phyloP scores from a whole-genome alignment of 2,113 vertebrate genomes.

The Centropus bengalensis region DNA sequence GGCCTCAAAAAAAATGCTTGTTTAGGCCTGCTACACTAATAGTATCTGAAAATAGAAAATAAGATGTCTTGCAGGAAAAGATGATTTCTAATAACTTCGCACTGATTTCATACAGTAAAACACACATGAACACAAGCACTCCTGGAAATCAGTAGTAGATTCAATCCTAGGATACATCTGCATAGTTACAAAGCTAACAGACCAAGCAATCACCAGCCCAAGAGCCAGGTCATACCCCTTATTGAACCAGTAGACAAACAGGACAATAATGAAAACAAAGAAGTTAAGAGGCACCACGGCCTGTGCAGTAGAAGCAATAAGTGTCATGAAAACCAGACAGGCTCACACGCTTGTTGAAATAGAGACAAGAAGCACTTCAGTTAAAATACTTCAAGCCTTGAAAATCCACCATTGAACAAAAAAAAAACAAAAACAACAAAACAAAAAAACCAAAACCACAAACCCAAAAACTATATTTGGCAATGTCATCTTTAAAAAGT shows the following conservation, averaged over 20 bases:
- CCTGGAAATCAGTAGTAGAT: not conserved
- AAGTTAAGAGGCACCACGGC: slow-evolving; percentile 33
- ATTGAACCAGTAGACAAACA: not conserved
- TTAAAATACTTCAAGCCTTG: slow-evolving; percentile 3
- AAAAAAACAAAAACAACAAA: no score
- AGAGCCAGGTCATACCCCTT: not conserved
- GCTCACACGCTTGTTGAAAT: not conserved
- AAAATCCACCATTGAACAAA: not conserved
- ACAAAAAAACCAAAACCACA: no score
- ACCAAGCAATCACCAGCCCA: slow-evolving; percentile 4
- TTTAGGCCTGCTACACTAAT: not conserved
- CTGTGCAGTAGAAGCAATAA: not conserved
- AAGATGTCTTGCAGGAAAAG: not conserved
- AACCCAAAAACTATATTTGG: slow-evolving; percentile 13
- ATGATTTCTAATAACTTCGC: not conserved
- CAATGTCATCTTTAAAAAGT: slow-evolving; percentile 49
- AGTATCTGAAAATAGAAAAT: not conserved
- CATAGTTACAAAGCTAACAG: not conserved
- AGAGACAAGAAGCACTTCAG: slow-evolving; percentile 40
- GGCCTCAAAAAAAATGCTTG: not conserved
- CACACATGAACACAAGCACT: not conserved
- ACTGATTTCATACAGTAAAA: not conserved
- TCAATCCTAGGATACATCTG: not conserved
- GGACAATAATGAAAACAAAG: slow-evolving; percentile 14
- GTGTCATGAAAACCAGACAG: not conserved